Conservation (phyloP, 2,113 vertebrate genomes). For the Saguinus midas region DNA sequence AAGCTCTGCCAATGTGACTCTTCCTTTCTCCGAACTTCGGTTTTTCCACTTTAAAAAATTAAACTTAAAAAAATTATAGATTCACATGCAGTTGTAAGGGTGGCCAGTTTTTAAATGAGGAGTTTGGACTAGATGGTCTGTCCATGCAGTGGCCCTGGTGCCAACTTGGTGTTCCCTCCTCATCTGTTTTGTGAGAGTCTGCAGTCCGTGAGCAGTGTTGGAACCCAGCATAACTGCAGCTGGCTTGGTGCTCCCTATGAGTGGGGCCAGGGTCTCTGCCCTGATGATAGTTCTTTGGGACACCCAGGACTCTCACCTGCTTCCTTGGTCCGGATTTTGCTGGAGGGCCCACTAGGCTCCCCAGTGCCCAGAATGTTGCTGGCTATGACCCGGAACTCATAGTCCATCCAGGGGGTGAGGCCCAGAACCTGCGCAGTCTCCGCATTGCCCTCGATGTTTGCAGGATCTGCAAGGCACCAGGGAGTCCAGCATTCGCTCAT, state of each 20-base stretch:
- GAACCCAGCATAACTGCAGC: background rate
- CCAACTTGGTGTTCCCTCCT: too few relatives aligned
- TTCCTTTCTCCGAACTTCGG: background rate
- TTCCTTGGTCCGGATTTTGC: conserved; percentile 91
- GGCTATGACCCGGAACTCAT: conserved; percentile 94
- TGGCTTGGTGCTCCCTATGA: background rate
- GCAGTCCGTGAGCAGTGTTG: background rate
- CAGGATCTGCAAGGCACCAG: conserved; percentile 86
- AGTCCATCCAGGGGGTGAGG: conserved; percentile 97
- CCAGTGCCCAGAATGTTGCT: conserved; percentile 96
- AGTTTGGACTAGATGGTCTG: background rate
- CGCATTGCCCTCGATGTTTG: conserved; percentile 94
- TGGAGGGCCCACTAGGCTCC: conserved; percentile 94
- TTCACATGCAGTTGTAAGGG: background rate
- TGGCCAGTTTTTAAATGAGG: background rate
- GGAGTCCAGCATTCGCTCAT: background rate
- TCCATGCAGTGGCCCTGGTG: fast-evolving
- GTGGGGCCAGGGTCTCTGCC: background rate
- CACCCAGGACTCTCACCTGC: conserved; percentile 86
- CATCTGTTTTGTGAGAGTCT: fast-evolving
- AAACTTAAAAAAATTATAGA: background rate
- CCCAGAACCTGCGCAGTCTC: conserved; percentile 92
- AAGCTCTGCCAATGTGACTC: background rate
- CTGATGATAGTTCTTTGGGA: background rate
- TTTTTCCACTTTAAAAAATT: background rate